These are phyloP conservation scores for Guaruba guarouba DNA, from an alignment of 2,113 vertebrate species.

Conservation along the genomic window DNA sequence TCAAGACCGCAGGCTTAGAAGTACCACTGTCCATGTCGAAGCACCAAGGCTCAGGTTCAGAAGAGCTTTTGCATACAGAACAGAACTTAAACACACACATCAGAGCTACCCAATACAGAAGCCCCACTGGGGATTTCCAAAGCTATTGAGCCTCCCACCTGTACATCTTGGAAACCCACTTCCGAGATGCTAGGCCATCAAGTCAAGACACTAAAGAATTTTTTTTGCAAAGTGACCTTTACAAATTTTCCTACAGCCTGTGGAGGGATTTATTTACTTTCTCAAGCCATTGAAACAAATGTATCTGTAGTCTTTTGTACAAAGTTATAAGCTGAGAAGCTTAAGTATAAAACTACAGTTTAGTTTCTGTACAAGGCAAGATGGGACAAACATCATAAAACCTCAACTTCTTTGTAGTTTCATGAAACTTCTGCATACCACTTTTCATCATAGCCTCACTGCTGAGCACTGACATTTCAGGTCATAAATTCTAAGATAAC, in stretches of 20 bases:
- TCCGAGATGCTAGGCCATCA: neutral
- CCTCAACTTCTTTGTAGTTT: neutral
- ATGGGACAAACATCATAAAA: neutral
- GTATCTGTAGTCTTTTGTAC: constrained; percentile 7
- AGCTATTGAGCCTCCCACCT: neutral
- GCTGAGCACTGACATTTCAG: constrained; percentile 67
- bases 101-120: fast-evolving
- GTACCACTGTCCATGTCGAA: neutral
- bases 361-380: constrained; percentile 53
- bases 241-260: neutral
- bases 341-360: constrained; percentile 51
- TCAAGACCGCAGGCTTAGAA: neutral
- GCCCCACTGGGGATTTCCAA: neutral
- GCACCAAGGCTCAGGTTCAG: neutral
- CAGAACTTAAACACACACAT: neutral
- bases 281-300: neutral
- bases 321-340: constrained; percentile 38
- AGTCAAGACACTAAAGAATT: neutral
- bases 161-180: neutral
- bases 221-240: neutral
- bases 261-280: neutral
- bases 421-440: neutral
- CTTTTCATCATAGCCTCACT: constrained; percentile 17
- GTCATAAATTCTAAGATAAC: constrained; percentile 50
- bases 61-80: neutral